A percentile compares a stretch with the other conserved stretches of the same genome.
These are phyloP conservation scores for Polypedilum vanderplanki DNA, from an alignment of 1,140 invertebrate species.

Conservation along the genomic window DNA sequence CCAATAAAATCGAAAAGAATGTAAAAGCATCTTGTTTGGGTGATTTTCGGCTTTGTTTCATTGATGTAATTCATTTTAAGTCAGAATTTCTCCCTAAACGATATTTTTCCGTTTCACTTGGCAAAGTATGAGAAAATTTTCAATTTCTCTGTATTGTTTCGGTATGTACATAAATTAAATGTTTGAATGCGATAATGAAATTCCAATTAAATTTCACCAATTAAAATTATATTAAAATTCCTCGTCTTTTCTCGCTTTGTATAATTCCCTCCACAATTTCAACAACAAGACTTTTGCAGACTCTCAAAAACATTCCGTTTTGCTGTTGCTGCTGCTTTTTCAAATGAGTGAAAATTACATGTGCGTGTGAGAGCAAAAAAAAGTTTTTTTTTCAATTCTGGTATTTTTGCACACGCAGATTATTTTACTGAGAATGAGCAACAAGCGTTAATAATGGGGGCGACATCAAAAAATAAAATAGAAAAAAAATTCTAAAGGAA, in stretches of 20 bases:
- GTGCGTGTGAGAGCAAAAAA: background rate
- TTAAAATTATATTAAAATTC: conserved; percentile 29
- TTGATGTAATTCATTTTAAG: conserved; percentile 27
- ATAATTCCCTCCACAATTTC: background rate
- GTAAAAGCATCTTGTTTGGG: conserved; percentile 3
- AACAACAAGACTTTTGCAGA: background rate
- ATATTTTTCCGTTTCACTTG: background rate
- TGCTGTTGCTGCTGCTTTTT: background rate
- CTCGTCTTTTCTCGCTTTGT: background rate
- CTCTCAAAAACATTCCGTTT: background rate
- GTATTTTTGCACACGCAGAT: background rate
- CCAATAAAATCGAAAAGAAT: conserved; percentile 1
- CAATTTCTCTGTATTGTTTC: conserved; percentile 3
- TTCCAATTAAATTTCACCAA: conserved; percentile 29
- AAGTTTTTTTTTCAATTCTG: no score
- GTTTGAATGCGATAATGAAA: conserved; percentile 27
- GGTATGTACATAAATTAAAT: conserved; percentile 27
- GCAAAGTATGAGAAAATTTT: conserved; percentile 7
- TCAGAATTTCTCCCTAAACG: background rate
- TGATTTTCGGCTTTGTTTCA: conserved; percentile 28
- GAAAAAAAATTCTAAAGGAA: conserved; percentile 6
- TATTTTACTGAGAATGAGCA: background rate
- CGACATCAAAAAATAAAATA: background rate
- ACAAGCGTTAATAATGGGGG: conserved; percentile 21
- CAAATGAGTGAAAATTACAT: conserved; percentile 22